Conservation (phyloP, 2,888 invertebrate genomes). For the Cerastoderma edule region DNA sequence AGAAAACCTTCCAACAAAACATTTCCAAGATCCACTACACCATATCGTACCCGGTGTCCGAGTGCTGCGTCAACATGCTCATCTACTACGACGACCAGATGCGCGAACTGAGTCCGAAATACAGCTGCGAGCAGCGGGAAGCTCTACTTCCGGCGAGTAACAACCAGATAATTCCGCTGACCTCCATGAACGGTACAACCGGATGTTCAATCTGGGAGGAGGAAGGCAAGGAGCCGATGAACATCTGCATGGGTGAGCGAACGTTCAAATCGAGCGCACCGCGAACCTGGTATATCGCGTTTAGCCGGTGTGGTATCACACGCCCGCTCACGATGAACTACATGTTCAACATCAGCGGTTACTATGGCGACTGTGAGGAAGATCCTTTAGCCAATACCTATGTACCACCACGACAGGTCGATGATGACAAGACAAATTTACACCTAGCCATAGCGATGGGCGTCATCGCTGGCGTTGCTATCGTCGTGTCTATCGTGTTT, state of each 20-base stretch:
- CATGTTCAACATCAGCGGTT: conserved; percentile 77
- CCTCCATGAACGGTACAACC: conserved; percentile 67
- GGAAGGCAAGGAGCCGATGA: conserved; percentile 68
- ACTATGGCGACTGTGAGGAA: conserved; percentile 77
- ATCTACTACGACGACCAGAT: conserved; percentile 80
- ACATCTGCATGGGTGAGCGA: conserved; percentile 76
- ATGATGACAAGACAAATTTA: conserved; percentile 59
- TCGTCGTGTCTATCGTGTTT: conserved; percentile 72
- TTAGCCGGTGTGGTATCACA: conserved; percentile 70
- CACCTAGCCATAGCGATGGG: conserved; percentile 75
- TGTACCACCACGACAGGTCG: conserved; percentile 58
- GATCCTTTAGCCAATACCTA: conserved; percentile 74
- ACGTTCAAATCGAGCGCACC: conserved; percentile 74
- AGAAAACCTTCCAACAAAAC: conserved; percentile 75
- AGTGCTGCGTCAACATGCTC: conserved; percentile 75
- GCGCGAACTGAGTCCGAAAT: conserved; percentile 65
- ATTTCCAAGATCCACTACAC: conserved; percentile 77
- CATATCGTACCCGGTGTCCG: conserved; percentile 75
- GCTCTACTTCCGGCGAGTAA: conserved; percentile 70
- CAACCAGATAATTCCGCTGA: conserved; percentile 77
- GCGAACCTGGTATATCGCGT: conserved; percentile 77
- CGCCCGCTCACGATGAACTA: conserved; percentile 73
- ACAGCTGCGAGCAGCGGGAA: conserved; percentile 74
- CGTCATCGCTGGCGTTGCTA: conserved; percentile 73
- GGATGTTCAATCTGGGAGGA: conserved; percentile 72